These are phyloP conservation scores for Cyclophora punctaria DNA, from an alignment of 2,888 invertebrate genomes.

Conservation along the genomic window DNA sequence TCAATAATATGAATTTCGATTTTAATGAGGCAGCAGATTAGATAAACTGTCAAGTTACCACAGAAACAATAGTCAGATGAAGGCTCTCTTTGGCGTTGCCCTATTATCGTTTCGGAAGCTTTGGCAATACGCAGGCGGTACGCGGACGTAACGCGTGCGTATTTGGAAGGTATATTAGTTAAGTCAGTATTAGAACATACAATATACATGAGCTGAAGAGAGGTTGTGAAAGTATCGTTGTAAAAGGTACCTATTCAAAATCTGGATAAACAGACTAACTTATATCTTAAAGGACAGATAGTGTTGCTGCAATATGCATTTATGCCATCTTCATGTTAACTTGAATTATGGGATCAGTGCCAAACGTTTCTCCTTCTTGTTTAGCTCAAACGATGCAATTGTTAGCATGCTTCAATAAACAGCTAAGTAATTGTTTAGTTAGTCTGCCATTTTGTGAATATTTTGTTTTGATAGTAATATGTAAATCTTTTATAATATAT, in stretches of 20 bases:
- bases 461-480: slow-evolving; percentile 76
- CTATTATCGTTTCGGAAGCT: slow-evolving; percentile 37
- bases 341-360: slow-evolving; percentile 73
- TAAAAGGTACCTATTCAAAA: slow-evolving; percentile 74
- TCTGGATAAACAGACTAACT: slow-evolving; percentile 70
- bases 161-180: slow-evolving; percentile 22
- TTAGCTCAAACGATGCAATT: slow-evolving; percentile 75
- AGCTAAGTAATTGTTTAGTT: slow-evolving; percentile 74
- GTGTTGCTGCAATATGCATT: slow-evolving; percentile 72
- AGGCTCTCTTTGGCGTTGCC: slow-evolving; percentile 68
- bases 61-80: slow-evolving; percentile 65
- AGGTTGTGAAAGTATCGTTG: slow-evolving; percentile 70
- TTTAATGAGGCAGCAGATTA: slow-evolving; percentile 67
- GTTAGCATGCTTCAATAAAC: slow-evolving; percentile 71
- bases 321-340: slow-evolving; percentile 66
- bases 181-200: slow-evolving; percentile 63
- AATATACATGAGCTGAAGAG: slow-evolving; percentile 63
- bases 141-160: slow-evolving; percentile 22
- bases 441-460: slow-evolving; percentile 76
- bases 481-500: slow-evolving; percentile 77
- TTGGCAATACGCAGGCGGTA: slow-evolving; percentile 23
- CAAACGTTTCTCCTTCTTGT: slow-evolving; percentile 72
- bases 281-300: slow-evolving; percentile 49
- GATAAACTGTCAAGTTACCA: slow-evolving; percentile 69
- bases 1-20: slow-evolving; percentile 58